Evolutionary conservation across 1,140 invertebrate genomes (phyloP).

Genomic region (Apocrypta bakeri): DNA sequence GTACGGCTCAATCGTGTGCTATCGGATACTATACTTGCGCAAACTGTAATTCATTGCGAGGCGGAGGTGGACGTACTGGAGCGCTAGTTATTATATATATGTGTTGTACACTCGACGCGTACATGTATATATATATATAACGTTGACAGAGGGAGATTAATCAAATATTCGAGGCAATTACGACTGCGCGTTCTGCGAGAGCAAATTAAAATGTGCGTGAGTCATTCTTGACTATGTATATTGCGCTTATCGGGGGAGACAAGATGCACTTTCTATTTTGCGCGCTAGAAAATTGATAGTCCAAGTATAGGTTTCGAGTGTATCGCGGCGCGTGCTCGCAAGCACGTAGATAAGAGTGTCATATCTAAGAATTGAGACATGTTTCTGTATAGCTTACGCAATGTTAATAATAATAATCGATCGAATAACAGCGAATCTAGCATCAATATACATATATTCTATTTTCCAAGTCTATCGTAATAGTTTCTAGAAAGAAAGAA

Average conservation of each 20-base stretch:
- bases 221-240: neutral
- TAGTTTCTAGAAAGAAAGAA: neutral
- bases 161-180: slow-evolving; percentile 41
- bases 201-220: slow-evolving; percentile 24
- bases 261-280: slow-evolving; percentile 2
- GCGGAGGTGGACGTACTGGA: neutral
- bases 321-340: too few relatives aligned
- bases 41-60: slow-evolving; percentile 38
- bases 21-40: slow-evolving; percentile 22
- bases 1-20: slow-evolving; percentile 9
- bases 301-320: neutral
- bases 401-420: neutral
- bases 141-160: slow-evolving; percentile 1
- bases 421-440: neutral
- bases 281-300: neutral
- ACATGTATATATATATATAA: too few relatives aligned
- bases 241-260: neutral
- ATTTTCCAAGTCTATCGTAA: too few relatives aligned
- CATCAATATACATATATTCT: too few relatives aligned
- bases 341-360: too few relatives aligned
- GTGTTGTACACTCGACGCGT: too few relatives aligned
- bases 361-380: too few relatives aligned
- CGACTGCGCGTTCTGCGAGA: slow-evolving; percentile 10
- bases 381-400: too few relatives aligned
- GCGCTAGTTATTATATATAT: too few relatives aligned